Evolutionary conservation across 2,888 invertebrate genomes (phyloP).

Genomic region (Adelognathus sp.): DNA sequence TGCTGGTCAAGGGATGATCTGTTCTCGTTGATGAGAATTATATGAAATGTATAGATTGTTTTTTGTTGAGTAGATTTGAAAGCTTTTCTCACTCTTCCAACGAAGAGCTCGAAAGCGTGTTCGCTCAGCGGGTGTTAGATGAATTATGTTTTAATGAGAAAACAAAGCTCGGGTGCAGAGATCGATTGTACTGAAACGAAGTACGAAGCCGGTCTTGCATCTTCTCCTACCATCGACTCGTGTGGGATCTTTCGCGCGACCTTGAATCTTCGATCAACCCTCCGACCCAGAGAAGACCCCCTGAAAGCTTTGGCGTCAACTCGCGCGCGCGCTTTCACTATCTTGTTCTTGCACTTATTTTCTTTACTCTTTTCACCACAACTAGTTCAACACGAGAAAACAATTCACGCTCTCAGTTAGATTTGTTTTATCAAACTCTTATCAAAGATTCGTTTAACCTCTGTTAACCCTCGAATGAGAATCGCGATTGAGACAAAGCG

Average conservation of each 20-base stretch:
- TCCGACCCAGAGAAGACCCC: conserved; percentile 39
- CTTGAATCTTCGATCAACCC: conserved; percentile 43
- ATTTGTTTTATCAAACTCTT: background rate
- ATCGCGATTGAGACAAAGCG: too few relatives aligned
- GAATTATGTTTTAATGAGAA: background rate
- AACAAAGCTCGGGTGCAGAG: background rate
- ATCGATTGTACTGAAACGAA: background rate
- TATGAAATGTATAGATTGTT: background rate
- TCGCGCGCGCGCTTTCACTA: conserved; percentile 12
- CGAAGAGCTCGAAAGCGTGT: background rate
- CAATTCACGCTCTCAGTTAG: background rate
- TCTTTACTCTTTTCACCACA: too few relatives aligned
- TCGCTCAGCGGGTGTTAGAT: background rate
- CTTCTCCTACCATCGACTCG: conserved; percentile 57
- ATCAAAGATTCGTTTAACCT: background rate
- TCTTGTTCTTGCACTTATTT: too few relatives aligned
- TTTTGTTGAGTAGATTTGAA: background rate
- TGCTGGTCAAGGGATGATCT: background rate
- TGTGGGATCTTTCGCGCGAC: conserved; percentile 46
- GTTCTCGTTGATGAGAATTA: background rate
- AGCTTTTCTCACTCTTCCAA: background rate
- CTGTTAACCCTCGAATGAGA: too few relatives aligned
- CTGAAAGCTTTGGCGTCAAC: conserved; percentile 16
- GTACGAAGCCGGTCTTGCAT: conserved; percentile 7
- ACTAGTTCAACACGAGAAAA: too few relatives aligned